phyloP scores from a whole-genome alignment of 2,888 invertebrate species.

The Philaethria dido region DNA sequence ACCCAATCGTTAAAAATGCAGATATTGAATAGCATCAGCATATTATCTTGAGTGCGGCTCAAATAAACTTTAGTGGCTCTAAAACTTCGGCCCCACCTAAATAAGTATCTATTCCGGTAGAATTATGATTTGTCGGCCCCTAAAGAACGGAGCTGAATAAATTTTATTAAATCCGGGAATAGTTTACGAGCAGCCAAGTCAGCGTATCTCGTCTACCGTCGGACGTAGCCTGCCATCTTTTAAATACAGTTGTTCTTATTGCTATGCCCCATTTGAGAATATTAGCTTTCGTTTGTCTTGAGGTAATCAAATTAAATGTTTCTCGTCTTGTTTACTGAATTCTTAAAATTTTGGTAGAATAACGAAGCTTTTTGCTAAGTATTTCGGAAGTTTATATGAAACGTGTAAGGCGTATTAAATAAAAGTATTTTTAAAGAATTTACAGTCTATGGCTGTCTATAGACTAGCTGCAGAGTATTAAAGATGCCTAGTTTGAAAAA shows the following conservation, averaged over 20 bases:
- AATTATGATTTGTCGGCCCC: constrained; percentile 80
- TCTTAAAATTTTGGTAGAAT: not conserved
- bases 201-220: constrained; percentile 59
- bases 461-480: no score
- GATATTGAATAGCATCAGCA: constrained; percentile 45
- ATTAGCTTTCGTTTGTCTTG: constrained; percentile 33
- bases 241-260: constrained; percentile 65
- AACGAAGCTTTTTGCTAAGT: no score
- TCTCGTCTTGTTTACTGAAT: not conserved
- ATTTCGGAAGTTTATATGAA: not conserved
- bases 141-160: constrained; percentile 75
- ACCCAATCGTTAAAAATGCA: constrained; percentile 21
- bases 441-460: no score
- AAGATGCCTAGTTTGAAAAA: no score
- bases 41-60: constrained; percentile 57
- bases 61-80: constrained; percentile 78
- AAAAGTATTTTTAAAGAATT: no score
- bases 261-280: constrained; percentile 51
- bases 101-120: constrained; percentile 76
- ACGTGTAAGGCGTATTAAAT: no score
- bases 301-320: constrained; percentile 8
- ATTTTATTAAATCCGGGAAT: constrained; percentile 80
- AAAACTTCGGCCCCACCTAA: constrained; percentile 75
- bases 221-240: constrained; percentile 57
- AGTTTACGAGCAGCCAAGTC: constrained; percentile 76